Evolutionary conservation across 2,888 invertebrate genomes (phyloP).

Genomic region (Brenthis daphne): DNA sequence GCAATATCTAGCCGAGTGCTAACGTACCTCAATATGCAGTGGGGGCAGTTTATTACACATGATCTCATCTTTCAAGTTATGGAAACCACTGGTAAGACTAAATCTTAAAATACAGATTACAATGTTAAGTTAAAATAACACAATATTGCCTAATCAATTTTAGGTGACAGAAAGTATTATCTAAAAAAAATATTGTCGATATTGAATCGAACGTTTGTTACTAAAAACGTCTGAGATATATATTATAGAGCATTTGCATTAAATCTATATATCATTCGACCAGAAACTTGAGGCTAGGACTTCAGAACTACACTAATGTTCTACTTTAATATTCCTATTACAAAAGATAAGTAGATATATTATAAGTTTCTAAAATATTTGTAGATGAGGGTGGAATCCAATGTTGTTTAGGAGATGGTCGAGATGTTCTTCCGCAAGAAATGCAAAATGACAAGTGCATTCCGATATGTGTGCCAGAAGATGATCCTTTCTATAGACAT

Average conservation of each 20-base stretch:
- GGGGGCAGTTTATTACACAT: slow-evolving; percentile 88
- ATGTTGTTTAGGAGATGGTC: slow-evolving; percentile 75
- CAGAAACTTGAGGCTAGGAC: too few species aligned
- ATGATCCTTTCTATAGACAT: slow-evolving; percentile 79
- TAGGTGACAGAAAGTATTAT: too few species aligned
- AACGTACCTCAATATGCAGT: slow-evolving; percentile 86
- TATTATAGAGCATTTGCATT: too few species aligned
- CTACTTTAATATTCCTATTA: background rate
- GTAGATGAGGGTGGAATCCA: slow-evolving; percentile 77
- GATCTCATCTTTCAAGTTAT: slow-evolving; percentile 86
- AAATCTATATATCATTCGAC: too few species aligned
- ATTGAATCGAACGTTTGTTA: too few species aligned
- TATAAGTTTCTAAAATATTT: background rate
- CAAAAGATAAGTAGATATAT: background rate
- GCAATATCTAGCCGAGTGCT: slow-evolving; percentile 75
- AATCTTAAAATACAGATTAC: background rate
- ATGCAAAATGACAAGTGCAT: slow-evolving; percentile 82
- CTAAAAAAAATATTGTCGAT: too few species aligned
- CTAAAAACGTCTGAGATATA: too few species aligned
- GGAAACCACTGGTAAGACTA: slow-evolving; percentile 72
- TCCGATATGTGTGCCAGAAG: slow-evolving; percentile 80
- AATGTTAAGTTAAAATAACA: background rate
- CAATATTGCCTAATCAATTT: too few species aligned
- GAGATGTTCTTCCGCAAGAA: slow-evolving; percentile 65
- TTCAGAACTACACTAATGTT: too few species aligned